A percentile compares a stretch with the other conserved stretches of the same genome.
Conservation (phyloP, 2,888 invertebrate species). For the Pimpla rufipes region DNA sequence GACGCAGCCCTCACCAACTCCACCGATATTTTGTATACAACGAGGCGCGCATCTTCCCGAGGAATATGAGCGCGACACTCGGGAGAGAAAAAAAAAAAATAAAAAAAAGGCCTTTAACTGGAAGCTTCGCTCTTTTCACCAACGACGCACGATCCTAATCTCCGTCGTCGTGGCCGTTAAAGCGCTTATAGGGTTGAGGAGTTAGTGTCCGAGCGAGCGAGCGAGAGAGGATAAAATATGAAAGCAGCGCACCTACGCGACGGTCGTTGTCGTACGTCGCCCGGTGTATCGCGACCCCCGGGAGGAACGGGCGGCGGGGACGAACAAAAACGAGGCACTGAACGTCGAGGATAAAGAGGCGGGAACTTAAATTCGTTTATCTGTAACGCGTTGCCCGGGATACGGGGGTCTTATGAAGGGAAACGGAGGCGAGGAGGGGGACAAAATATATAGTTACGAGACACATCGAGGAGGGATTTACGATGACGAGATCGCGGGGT, state of each 20-base stretch:
- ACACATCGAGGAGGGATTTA: conserved; percentile 22
- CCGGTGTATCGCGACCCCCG: conserved; percentile 21
- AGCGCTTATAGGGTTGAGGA: conserved; percentile 38
- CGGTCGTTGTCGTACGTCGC: conserved; percentile 44
- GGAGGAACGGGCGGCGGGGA: not conserved
- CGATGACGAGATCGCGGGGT: conserved; percentile 37
- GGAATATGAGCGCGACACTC: not conserved
- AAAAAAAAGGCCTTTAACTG: not conserved
- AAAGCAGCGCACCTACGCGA: conserved; percentile 17
- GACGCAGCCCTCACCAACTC: too few relatives aligned
- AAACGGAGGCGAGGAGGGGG: too few relatives aligned
- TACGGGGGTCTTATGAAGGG: not conserved
- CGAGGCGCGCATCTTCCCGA: not conserved
- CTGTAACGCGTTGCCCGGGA: not conserved
- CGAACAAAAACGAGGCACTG: conserved; percentile 20
- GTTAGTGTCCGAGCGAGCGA: conserved; percentile 39
- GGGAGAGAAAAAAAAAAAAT: not conserved
- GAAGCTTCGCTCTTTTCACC: conserved; percentile 24
- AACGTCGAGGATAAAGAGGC: conserved; percentile 9
- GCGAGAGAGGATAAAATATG: conserved; percentile 48
- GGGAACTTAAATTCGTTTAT: conserved; percentile 26
- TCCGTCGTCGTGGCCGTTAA: conserved; percentile 40
- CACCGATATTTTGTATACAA: conserved; percentile 9
- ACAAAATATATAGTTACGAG: conserved; percentile 38
- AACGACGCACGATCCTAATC: conserved; percentile 48